These are phyloP conservation scores for Brachionichthys hirsutus DNA, from an alignment of 2,113 vertebrate genomes.

Conservation along the genomic window DNA sequence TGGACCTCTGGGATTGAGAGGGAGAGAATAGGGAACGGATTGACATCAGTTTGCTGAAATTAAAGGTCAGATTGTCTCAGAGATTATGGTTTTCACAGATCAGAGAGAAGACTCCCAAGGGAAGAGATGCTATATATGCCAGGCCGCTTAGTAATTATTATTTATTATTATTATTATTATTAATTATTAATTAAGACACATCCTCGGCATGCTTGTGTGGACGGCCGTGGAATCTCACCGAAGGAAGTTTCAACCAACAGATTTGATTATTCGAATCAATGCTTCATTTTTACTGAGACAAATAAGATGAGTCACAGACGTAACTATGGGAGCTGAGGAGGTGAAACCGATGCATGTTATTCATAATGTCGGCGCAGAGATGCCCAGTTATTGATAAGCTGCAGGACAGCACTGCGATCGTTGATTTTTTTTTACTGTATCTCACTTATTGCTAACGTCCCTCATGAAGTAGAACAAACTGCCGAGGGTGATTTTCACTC, in stretches of 20 bases:
- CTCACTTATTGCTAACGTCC: slow-evolving; percentile 7
- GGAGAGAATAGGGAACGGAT: slow-evolving; percentile 1
- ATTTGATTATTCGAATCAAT: slow-evolving; percentile 39
- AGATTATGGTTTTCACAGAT: slow-evolving; percentile 1
- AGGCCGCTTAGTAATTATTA: not conserved
- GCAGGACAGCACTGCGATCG: no score
- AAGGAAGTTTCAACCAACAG: slow-evolving; percentile 1
- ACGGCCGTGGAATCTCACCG: no score
- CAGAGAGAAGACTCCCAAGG: not conserved
- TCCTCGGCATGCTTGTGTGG: no score
- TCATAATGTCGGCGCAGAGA: slow-evolving; percentile 16
- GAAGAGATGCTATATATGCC: not conserved
- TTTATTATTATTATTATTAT: no score
- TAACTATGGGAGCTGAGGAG: slow-evolving; percentile 1
- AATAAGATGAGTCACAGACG: slow-evolving; percentile 6
- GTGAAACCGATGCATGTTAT: slow-evolving; percentile 1
- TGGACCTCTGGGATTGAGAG: slow-evolving; percentile 85
- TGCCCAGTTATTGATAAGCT: not conserved
- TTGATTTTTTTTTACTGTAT: slow-evolving; percentile 3
- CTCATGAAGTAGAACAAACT: slow-evolving; percentile 13
- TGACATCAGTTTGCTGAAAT: not conserved
- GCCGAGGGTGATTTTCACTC: slow-evolving; percentile 15
- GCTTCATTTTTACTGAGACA: slow-evolving; percentile 11
- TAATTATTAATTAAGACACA: no score
- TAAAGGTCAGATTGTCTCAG: not conserved